These are phyloP conservation scores for Heteropelma amictum DNA, from an alignment of 2,888 invertebrate genomes.

Conservation along the genomic window DNA sequence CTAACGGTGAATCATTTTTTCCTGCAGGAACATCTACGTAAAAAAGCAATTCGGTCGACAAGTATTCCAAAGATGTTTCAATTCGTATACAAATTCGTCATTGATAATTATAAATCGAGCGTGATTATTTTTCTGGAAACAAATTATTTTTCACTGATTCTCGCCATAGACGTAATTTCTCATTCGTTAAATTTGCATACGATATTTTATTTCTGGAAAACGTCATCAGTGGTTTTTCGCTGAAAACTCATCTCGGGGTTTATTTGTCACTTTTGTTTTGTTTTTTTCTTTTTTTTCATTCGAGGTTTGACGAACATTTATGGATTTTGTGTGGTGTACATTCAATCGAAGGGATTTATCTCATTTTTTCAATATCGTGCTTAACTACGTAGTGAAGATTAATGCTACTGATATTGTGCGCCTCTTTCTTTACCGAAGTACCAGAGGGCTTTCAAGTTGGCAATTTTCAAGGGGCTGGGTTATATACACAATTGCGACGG, in stretches of 20 bases:
- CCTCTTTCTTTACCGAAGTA: slow-evolving; percentile 12
- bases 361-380: slow-evolving; percentile 31
- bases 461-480: neutral
- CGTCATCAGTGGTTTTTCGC: slow-evolving; percentile 4
- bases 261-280: neutral
- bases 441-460: slow-evolving; percentile 3
- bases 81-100: neutral
- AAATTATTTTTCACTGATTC: neutral
- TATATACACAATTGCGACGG: slow-evolving; percentile 32
- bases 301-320: slow-evolving; percentile 9
- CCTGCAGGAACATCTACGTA: slow-evolving; percentile 3
- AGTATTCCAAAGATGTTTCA: neutral
- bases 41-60: neutral
- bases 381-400: slow-evolving; percentile 34
- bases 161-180: neutral
- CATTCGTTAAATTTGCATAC: slow-evolving; percentile 11
- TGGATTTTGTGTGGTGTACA: neutral
- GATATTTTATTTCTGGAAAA: neutral
- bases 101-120: neutral
- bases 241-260: neutral
- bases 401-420: slow-evolving; percentile 21
- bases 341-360: slow-evolving; percentile 15
- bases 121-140: neutral
- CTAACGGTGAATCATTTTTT: slow-evolving; percentile 3
- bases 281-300: neutral